phyloP scores from a whole-genome alignment of 2,888 invertebrate genomes.

The Drosophila subquinaria region DNA sequence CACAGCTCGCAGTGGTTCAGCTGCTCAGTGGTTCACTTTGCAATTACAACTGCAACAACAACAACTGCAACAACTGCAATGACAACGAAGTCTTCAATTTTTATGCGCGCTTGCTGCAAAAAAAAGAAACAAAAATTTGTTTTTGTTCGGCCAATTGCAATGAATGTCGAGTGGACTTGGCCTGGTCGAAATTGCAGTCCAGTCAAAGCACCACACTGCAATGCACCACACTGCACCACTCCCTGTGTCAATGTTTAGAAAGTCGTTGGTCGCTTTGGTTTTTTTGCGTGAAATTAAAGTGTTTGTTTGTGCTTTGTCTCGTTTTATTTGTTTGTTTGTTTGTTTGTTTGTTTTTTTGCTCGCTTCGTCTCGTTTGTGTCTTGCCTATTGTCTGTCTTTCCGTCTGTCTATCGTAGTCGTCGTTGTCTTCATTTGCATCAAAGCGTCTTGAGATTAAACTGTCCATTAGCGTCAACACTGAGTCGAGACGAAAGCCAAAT shows the following conservation, averaged over 20 bases:
- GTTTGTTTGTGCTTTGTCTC: constrained; percentile 61
- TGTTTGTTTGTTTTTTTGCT: constrained; percentile 36
- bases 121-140: constrained; percentile 39
- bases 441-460: constrained; percentile 72
- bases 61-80: constrained; percentile 17
- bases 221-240: constrained; percentile 20
- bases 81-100: constrained; percentile 51
- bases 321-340: constrained; percentile 7
- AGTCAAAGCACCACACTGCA: constrained; percentile 5
- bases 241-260: constrained; percentile 58
- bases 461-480: constrained; percentile 78
- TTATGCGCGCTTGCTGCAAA: constrained; percentile 54
- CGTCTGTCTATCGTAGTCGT: constrained; percentile 25
- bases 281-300: constrained; percentile 71
- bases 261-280: constrained; percentile 51
- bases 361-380: constrained; percentile 27
- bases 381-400: constrained; percentile 2
- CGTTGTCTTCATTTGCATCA: constrained; percentile 73
- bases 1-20: constrained; percentile 27
- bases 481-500: constrained; percentile 45
- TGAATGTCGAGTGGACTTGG: constrained; percentile 36
- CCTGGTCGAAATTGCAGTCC: constrained; percentile 16
- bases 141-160: constrained; percentile 51
- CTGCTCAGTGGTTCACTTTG: constrained; percentile 24
- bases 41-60: constrained; percentile 52